Base-by-base conservation (phyloP, 2,888 invertebrate species). In the Drepana falcataria region DNA sequence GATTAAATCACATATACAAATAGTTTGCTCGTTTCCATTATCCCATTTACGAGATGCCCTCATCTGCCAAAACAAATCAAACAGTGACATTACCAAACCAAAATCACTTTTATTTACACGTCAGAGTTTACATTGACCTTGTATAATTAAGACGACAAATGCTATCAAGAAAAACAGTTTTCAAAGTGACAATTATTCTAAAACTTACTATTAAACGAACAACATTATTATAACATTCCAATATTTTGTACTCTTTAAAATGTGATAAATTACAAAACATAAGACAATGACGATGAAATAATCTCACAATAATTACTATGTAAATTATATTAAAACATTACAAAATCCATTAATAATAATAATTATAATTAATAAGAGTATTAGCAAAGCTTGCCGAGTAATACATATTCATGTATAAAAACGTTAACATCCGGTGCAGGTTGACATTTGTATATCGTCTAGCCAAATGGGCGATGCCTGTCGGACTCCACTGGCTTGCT, bases 181-280 rank as follows among this genome's bases (percentile, higher is more conserved):
- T 86, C 81, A 85, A 88, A 88, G 81, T 75, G 80, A 78, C 35
- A 81, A 85, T 86, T 88, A 89, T 73, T 88, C 87, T 88, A 89
- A 88, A 89, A 87, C 87, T 85, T 87, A 88, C 61, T 72, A 83
- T 84, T 85, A 88, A 75, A 77, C 75, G 83, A 90, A 88, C 87
- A 90, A 90, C 85, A 87, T 87, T 87, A 86, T 81, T 73, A 87
- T 88, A 90, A 90, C 90, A 87, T 87, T 87, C 88, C 87, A 87
- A 90, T 89, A 90, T 85, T 89, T 90, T 88, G 87, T 90, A 89
- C 89, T 89, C 88, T 89, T 85, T 88, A 88, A 89, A 89, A 88
- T 87, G 87, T 86, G 86, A 89, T 89, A 90, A 90, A 89, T 89
- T 88, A 90, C 87, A 88, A 90, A 89, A 87, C 85, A 82, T 76